Evolutionary conservation across 2,888 invertebrate genomes (phyloP), one percentile per base, ranked within the genome.

Genomic region (Drosophila longiperda): DNA sequence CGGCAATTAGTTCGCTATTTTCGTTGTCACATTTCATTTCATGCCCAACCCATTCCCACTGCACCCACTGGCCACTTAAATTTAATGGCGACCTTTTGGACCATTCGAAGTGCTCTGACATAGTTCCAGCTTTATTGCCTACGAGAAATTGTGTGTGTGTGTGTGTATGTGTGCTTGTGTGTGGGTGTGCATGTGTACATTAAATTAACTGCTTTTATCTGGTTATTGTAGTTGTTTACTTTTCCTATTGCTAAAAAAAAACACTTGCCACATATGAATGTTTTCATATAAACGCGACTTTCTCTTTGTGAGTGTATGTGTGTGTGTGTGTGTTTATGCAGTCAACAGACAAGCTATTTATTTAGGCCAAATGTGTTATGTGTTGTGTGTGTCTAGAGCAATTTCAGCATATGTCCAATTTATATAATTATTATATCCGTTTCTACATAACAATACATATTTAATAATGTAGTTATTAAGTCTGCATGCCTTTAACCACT

Each of bases 151-250:
- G 5, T 36, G 12, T 49, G 3, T 29, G 11, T 62, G 1, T 45
- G 8, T 42, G 12, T 38, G 29, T 11, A 32, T 33, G 26, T 20
- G 15, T 15, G 4, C 9, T 6, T 17, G n/a, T 61, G 36, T 53
- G 40, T 38, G 42, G 60, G 40, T 64, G 64, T 50, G 40, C 59
- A 66, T 62, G 63, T 66, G 61, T 80, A 54, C 57, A 55, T 67
- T 59, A 70, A 77, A 75, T 72, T 67, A 80, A 89, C 73, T 78
- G 89, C 75, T 69, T 67, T 73, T 83, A 87, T 81, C 87, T 74
- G 73, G 66, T 59, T 53, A 57, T 42, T 52, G 54, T 57, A 57
- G 55, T 42, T 70, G 62, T 63, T 54, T 55, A 49, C 48, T 45
- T 52, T 66, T 49, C 29, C 48, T 48, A 50, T 66, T 54, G 58